Percentiles rank a stretch among this genome's conserved stretches.
Conservation (phyloP, 2,888 invertebrate genomes). For the Saturnia pavonia region DNA sequence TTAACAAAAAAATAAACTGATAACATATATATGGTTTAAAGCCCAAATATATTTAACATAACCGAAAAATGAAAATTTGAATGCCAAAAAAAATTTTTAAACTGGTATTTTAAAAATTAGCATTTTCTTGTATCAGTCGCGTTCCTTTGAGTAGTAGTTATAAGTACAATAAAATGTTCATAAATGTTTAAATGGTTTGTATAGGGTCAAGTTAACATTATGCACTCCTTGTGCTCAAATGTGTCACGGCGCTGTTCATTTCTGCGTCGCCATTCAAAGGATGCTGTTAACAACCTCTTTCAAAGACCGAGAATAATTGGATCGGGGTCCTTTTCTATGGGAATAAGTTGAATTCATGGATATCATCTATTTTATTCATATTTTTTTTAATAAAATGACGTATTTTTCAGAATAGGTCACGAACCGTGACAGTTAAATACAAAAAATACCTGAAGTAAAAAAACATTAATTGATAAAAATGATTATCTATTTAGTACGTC, state of each 20-base stretch:
- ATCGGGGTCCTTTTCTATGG: constrained; percentile 79
- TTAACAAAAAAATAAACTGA: background rate
- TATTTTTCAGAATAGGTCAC: background rate
- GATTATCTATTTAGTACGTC: background rate
- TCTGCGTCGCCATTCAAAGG: constrained; percentile 74
- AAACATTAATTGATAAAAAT: background rate
- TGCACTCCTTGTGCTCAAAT: constrained; percentile 68
- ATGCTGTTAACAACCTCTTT: constrained; percentile 80
- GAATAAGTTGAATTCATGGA: constrained; percentile 62
- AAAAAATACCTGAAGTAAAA: background rate
- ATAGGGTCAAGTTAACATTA: constrained; percentile 75
- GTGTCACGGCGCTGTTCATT: constrained; percentile 78
- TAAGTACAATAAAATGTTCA: constrained; percentile 64
- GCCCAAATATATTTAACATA: background rate
- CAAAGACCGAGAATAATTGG: constrained; percentile 79
- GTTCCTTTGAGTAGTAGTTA: constrained; percentile 61
- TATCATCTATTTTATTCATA: constrained; percentile 41
- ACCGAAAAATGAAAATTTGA: background rate
- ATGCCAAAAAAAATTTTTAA: background rate
- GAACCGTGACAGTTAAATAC: background rate
- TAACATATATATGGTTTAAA: background rate
- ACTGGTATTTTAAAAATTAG: constrained; percentile 34
- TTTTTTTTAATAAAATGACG: constrained; percentile 25
- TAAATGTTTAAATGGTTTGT: constrained; percentile 69
- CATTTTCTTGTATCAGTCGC: constrained; percentile 62